Conservation (phyloP, 2,113 vertebrate species). For the Cavia aperea region DNA sequence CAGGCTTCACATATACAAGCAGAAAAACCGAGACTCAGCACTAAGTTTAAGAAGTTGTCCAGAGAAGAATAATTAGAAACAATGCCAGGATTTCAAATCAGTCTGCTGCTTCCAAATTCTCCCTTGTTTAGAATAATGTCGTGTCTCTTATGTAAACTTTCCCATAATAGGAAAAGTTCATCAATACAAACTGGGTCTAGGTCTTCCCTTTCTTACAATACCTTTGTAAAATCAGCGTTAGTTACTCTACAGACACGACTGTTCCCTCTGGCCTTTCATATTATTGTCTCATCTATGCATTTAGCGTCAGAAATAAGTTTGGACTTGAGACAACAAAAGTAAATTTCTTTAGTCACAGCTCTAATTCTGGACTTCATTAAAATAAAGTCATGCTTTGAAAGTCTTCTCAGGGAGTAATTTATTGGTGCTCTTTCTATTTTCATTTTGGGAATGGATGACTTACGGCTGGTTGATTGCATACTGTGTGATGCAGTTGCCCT, state of each 20-base stretch:
- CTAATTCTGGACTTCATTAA: slow-evolving; percentile 49
- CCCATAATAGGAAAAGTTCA: not conserved
- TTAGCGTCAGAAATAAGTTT: not conserved
- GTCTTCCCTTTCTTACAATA: not conserved
- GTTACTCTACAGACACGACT: not conserved
- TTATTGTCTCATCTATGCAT: not conserved
- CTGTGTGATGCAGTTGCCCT: not conserved
- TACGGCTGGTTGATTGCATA: not conserved
- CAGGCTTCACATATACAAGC: not conserved
- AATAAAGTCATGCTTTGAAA: slow-evolving; percentile 29
- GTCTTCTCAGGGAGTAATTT: slow-evolving; percentile 29
- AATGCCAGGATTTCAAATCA: not conserved
- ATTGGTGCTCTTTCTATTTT: not conserved
- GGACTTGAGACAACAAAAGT: slow-evolving; percentile 1
- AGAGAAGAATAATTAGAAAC: not conserved
- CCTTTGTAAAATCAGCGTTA: not conserved
- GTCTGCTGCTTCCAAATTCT: not conserved
- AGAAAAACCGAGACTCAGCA: slow-evolving; percentile 8
- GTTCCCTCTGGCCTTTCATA: not conserved
- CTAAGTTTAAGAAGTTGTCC: not conserved
- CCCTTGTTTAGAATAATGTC: not conserved
- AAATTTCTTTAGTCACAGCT: slow-evolving; percentile 26
- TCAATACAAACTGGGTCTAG: not conserved
- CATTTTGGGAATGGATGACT: slow-evolving; percentile 31
- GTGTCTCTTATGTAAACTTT: not conserved